Evolutionary conservation across 2,113 vertebrate genomes (phyloP), one percentile per base, ranked within the genome.

Genomic region (Merops nubicus): DNA sequence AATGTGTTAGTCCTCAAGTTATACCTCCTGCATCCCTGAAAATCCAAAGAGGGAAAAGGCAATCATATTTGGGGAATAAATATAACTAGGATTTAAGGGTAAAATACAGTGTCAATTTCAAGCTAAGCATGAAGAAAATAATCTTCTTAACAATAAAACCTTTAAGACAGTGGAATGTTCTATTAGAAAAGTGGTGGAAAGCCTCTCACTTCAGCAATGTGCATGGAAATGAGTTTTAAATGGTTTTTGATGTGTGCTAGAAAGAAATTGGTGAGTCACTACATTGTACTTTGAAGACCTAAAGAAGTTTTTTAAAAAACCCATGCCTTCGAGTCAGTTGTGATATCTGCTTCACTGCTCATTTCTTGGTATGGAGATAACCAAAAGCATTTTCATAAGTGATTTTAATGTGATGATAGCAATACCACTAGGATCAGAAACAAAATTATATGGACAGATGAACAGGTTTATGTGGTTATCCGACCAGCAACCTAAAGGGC

Each of bases 191-290:
- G 15, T 65, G 77, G 76, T 42, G 42, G 62, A 94, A 95, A 90
- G 50, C 50, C 38, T 85, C 36, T 91, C 53, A 68, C 62, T 92
- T 60, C 34, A 51, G 77, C 63, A 89, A 31, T 59, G 38, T 29
- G 23, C 15, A 59, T 3, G 9, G 53, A 91, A 91, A 95, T 53
- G 26, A 81, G 15, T 80, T 94, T 94, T 77, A 93, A 88, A 54
- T 53, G 28, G 34, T 89, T 57, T 80, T 94, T 95, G 82, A 90
- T 89, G 72, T 63, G 28, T 51, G 60, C 62, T 93, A 83, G 81
- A 91, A 89, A 48, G 70, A 85, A 91, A 90, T 17, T 73, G 54
- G 36, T 94, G 89, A 93, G 56, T 96, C 84, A 89, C 78, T 89
- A 68, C 26, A 57, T 38, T 59, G 65, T 48, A 53, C 65, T 93